Evolutionary conservation across 2,113 vertebrate species (phyloP).

Genomic region (Bufo bufo): DNA sequence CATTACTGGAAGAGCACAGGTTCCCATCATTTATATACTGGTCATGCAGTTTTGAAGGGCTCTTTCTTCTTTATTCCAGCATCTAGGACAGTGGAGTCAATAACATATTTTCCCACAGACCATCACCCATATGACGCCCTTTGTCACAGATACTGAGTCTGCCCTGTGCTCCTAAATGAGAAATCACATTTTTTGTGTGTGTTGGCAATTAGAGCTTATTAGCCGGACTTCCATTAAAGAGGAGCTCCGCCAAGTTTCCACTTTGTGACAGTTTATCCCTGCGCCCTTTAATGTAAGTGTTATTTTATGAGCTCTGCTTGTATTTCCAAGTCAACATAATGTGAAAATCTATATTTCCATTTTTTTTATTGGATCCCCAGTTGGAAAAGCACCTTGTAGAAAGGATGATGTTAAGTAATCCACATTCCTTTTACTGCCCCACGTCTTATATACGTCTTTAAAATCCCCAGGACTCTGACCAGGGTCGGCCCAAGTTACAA

Average conservation of each 20-base stretch:
- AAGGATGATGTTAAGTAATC: conserved; percentile 22
- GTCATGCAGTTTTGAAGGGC: too few relatives aligned
- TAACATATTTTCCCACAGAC: too few relatives aligned
- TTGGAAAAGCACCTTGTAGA: conserved; percentile 50
- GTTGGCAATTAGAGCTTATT: conserved; percentile 37
- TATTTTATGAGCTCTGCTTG: conserved; percentile 46
- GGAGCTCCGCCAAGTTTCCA: conserved; percentile 41
- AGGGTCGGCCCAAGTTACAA: background rate
- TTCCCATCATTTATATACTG: too few relatives aligned
- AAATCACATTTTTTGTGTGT: background rate
- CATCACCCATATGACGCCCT: background rate
- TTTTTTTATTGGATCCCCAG: conserved; percentile 37
- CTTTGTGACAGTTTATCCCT: conserved; percentile 36
- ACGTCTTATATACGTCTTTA: background rate
- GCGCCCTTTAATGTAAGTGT: conserved; percentile 44
- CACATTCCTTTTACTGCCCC: background rate
- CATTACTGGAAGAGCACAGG: too few relatives aligned
- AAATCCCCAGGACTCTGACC: background rate
- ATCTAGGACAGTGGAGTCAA: too few relatives aligned
- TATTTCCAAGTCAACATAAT: conserved; percentile 55
- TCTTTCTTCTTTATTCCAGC: too few relatives aligned
- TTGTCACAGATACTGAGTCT: background rate
- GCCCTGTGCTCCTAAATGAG: background rate
- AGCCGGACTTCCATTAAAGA: conserved; percentile 17
- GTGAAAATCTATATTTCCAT: conserved; percentile 56